Conservation (phyloP, 2,797 vertebrate species). For the Melanotaenia maccullochi region DNA sequence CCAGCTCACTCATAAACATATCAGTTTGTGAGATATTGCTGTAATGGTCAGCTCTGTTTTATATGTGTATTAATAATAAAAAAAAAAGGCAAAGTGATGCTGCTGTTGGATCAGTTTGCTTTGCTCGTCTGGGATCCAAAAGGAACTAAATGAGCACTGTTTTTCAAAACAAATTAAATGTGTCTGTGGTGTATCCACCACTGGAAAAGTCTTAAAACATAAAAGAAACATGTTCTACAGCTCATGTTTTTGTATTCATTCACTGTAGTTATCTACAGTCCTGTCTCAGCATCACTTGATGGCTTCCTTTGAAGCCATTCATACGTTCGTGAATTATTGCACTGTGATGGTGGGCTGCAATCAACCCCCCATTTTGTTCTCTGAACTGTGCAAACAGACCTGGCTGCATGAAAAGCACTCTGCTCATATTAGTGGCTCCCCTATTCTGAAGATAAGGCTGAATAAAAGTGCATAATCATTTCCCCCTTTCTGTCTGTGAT, state of each 20-base stretch:
- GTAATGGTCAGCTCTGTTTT: constrained; percentile 50
- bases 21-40: constrained; percentile 32
- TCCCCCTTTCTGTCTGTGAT: constrained; percentile 61
- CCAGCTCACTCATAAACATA: constrained; percentile 39
- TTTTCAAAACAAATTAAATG: constrained; percentile 16
- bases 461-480: constrained; percentile 72
- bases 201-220: not conserved
- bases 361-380: constrained; percentile 47
- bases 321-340: constrained; percentile 39
- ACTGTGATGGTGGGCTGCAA: constrained; percentile 26
- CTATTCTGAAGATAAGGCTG: constrained; percentile 74
- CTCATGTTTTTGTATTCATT: constrained; percentile 20
- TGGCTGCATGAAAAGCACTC: constrained; percentile 78
- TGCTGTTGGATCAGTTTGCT: constrained; percentile 1
- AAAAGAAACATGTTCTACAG: constrained; percentile 1
- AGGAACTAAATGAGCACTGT: constrained; percentile 8
- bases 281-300: constrained; percentile 17
- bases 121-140: constrained; percentile 16
- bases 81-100: constrained; percentile 14
- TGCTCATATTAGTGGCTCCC: constrained; percentile 79
- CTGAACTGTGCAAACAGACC: constrained; percentile 71
- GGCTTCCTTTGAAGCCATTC: constrained; percentile 36
- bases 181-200: not conserved
- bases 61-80: not conserved
- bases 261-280: not conserved